A percentile compares a stretch with the other conserved stretches of the same genome.
Evolutionary conservation across 2,888 invertebrate species (phyloP).

Genomic region (Troglohyphantes excavatus): DNA sequence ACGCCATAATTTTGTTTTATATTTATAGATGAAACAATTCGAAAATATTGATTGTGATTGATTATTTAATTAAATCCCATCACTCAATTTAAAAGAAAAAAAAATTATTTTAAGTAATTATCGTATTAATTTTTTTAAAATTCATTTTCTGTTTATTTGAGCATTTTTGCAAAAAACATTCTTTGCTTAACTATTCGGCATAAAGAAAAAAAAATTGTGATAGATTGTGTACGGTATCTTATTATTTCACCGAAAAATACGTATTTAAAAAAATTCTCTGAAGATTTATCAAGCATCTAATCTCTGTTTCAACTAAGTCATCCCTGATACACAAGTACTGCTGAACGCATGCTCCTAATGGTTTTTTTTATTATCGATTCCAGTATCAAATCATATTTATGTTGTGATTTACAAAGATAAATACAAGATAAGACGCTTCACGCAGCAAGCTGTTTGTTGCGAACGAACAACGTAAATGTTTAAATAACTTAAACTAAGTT

Average conservation of each 20-base stretch:
- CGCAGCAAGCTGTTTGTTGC: constrained; percentile 1
- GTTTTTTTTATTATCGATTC: background rate
- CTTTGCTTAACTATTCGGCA: too few species aligned
- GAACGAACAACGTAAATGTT: background rate
- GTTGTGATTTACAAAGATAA: background rate
- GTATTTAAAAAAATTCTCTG: background rate
- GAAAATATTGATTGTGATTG: too few species aligned
- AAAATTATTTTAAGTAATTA: too few species aligned
- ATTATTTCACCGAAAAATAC: background rate
- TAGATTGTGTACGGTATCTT: too few species aligned
- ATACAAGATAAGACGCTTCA: background rate
- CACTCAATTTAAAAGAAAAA: too few species aligned
- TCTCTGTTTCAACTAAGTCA: background rate
- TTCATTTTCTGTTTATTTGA: too few species aligned
- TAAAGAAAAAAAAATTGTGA: too few species aligned
- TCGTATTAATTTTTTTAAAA: too few species aligned
- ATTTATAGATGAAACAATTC: too few species aligned
- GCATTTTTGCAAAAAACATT: too few species aligned
- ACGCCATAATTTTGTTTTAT: too few species aligned
- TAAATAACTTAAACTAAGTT: background rate
- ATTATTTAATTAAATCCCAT: too few species aligned
- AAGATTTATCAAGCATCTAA: background rate
- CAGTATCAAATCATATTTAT: background rate
- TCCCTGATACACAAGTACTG: background rate
- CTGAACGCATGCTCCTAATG: background rate